Conservation (phyloP, 2,888 invertebrate genomes). For the Aproaerema taeniolella region DNA sequence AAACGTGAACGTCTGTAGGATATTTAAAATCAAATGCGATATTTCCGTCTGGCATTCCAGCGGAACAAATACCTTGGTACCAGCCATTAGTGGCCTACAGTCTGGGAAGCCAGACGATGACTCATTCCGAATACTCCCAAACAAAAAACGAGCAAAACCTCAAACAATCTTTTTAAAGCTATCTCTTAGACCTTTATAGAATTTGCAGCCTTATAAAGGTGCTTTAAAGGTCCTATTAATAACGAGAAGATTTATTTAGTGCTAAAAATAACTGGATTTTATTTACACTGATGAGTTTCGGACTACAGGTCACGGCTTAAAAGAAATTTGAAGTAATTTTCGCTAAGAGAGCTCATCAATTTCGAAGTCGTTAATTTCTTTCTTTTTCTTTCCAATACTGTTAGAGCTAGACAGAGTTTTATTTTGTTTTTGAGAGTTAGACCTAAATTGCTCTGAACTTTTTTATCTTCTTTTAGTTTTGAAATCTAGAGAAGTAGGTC, state of each 20-base stretch:
- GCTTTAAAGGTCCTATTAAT: neutral
- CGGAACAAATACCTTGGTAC: slow-evolving; percentile 25
- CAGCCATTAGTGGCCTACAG: no score
- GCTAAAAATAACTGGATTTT: slow-evolving; percentile 9
- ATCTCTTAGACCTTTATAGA: neutral
- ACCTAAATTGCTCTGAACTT: no score
- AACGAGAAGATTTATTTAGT: neutral
- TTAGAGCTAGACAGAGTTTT: slow-evolving; percentile 40
- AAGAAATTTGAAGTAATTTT: slow-evolving; percentile 49
- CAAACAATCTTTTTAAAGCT: slow-evolving; percentile 5
- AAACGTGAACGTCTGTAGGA: no score
- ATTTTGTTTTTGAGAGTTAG: slow-evolving; percentile 21
- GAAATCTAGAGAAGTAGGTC: no score
- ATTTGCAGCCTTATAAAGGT: neutral
- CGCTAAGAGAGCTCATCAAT: slow-evolving; percentile 53
- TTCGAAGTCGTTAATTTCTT: slow-evolving; percentile 42
- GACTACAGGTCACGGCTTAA: slow-evolving; percentile 37
- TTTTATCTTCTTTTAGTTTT: no score
- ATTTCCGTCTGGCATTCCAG: slow-evolving; percentile 1
- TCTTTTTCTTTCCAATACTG: slow-evolving; percentile 24
- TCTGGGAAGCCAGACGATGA: slow-evolving; percentile 55
- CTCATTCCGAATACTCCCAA: slow-evolving; percentile 35
- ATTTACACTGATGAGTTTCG: slow-evolving; percentile 19
- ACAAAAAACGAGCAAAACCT: slow-evolving; percentile 13
- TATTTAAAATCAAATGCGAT: no score